Conservation (phyloP, 2,888 invertebrate genomes). For the Eristalis intricaria region DNA sequence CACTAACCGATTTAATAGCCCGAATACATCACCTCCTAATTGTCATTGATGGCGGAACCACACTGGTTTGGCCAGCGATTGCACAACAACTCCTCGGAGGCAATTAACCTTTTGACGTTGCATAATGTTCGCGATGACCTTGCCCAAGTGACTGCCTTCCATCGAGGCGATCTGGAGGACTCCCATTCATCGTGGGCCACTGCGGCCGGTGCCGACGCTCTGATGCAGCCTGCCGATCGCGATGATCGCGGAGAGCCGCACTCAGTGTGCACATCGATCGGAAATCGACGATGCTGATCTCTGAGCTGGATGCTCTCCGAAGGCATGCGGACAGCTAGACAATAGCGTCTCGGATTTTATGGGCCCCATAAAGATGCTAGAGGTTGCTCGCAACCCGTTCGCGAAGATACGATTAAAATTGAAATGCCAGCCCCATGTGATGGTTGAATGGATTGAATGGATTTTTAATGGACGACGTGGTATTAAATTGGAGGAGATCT, state of each 20-base stretch:
- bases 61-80: slow-evolving; percentile 26
- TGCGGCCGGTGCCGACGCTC: background rate
- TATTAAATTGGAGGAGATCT: slow-evolving; percentile 48
- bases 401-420: slow-evolving; percentile 48
- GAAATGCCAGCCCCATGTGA: slow-evolving; percentile 65
- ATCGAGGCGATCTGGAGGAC: slow-evolving; percentile 15
- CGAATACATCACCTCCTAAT: slow-evolving; percentile 70
- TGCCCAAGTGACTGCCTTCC: slow-evolving; percentile 61
- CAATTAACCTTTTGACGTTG: slow-evolving; percentile 70
- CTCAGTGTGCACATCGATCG: slow-evolving; percentile 51
- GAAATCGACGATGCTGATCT: slow-evolving; percentile 57
- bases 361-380: slow-evolving; percentile 53
- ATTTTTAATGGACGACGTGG: slow-evolving; percentile 62
- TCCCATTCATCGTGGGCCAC: background rate
- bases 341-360: slow-evolving; percentile 64
- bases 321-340: slow-evolving; percentile 50
- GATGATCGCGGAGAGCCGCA: background rate
- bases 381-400: slow-evolving; percentile 29
- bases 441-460: slow-evolving; percentile 67
- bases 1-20: slow-evolving; percentile 65
- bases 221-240: background rate
- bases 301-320: slow-evolving; percentile 5
- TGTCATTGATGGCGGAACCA: slow-evolving; percentile 64
- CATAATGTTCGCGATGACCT: slow-evolving; percentile 66
- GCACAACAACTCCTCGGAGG: slow-evolving; percentile 56